A percentile compares a stretch with the other conserved stretches of the same genome.
Evolutionary conservation across 2,888 invertebrate species (phyloP).

Genomic region (Baronia brevicornis): DNA sequence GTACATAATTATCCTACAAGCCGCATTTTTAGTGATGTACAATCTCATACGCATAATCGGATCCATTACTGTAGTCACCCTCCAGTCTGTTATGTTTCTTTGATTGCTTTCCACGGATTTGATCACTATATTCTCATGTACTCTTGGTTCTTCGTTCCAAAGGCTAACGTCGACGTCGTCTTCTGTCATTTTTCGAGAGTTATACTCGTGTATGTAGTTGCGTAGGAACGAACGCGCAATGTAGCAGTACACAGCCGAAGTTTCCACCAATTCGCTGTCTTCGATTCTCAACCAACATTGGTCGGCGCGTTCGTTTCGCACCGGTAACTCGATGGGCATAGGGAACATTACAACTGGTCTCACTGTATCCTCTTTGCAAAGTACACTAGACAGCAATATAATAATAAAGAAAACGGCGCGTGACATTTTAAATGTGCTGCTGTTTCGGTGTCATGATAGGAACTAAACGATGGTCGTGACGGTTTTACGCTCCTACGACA

Average conservation of each 20-base stretch:
- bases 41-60: constrained; percentile 46
- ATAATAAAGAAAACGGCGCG: constrained; percentile 28
- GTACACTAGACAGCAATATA: constrained; percentile 27
- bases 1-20: constrained; percentile 57
- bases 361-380: constrained; percentile 25
- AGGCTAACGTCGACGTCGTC: constrained; percentile 55
- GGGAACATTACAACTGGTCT: constrained; percentile 38
- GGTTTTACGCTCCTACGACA: constrained; percentile 36
- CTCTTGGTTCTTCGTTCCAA: constrained; percentile 49
- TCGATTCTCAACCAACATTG: constrained; percentile 66
- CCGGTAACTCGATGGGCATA: constrained; percentile 42
- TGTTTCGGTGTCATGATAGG: constrained; percentile 53
- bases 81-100: constrained; percentile 47
- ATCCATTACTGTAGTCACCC: constrained; percentile 48
- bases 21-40: constrained; percentile 53
- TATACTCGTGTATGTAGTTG: constrained; percentile 54
- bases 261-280: constrained; percentile 55
- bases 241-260: constrained; percentile 45
- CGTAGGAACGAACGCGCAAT: constrained; percentile 49
- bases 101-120: constrained; percentile 29
- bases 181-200: constrained; percentile 51
- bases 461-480: constrained; percentile 53
- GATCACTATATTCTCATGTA: constrained; percentile 27
- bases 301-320: constrained; percentile 59
- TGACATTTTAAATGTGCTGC: constrained; percentile 67